phyloP scores from a whole-genome alignment of 2,797 vertebrate species.

The Phoebastria nigripes region DNA sequence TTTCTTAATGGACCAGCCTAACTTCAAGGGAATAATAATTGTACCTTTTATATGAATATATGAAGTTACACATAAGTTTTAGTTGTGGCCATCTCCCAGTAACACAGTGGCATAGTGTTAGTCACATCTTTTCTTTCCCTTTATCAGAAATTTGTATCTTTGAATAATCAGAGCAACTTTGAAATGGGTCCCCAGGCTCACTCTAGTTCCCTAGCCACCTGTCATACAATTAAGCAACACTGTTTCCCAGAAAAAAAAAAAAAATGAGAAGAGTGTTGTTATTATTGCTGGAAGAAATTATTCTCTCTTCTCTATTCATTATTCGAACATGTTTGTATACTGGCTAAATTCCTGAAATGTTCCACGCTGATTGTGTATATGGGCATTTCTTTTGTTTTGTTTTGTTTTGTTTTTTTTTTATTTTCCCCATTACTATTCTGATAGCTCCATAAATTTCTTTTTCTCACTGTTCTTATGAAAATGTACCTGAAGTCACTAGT shows the following conservation, averaged over 20 bases:
- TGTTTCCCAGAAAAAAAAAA: not conserved
- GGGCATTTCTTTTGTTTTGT: fast-evolving
- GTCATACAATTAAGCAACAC: not conserved
- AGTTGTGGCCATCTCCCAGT: not conserved
- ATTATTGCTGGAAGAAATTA: not conserved
- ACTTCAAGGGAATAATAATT: not conserved
- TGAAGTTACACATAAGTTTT: not conserved
- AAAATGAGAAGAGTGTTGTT: fast-evolving
- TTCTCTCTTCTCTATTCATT: not conserved
- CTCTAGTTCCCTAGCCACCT: not conserved
- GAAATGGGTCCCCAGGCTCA: not conserved
- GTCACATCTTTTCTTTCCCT: not conserved
- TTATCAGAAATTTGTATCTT: not conserved
- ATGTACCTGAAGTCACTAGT: not conserved
- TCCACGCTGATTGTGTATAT: not conserved
- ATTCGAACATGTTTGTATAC: not conserved
- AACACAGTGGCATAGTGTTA: not conserved
- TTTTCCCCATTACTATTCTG: not conserved
- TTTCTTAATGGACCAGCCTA: not conserved
- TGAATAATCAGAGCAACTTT: not conserved
- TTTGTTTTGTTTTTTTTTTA: too few species aligned
- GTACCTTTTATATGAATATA: not conserved
- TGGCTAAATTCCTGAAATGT: not conserved
- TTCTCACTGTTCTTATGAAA: not conserved
- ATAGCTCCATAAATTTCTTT: not conserved